Evolutionary conservation across 2,888 invertebrate species (phyloP).

Genomic region (Spilosoma lubricipeda): DNA sequence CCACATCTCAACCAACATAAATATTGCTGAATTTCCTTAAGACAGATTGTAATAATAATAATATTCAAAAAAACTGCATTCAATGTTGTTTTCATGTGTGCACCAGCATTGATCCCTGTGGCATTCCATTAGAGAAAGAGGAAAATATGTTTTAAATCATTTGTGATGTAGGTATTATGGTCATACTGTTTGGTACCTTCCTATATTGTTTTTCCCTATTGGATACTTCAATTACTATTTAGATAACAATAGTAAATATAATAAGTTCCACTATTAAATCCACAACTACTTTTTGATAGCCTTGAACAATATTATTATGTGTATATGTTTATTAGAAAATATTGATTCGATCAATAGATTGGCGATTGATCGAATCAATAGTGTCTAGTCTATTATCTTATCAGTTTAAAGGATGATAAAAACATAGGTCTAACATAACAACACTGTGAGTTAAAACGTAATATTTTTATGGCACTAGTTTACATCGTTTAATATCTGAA

Average conservation of each 20-base stretch:
- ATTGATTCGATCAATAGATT: slow-evolving; percentile 27
- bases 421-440: slow-evolving; percentile 6
- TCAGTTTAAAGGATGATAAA: slow-evolving; percentile 28
- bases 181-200: not conserved
- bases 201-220: not conserved
- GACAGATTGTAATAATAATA: too few species aligned
- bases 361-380: slow-evolving; percentile 9
- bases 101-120: slow-evolving; percentile 1
- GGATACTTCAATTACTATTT: not conserved
- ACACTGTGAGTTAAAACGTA: not conserved
- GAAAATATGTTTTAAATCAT: not conserved
- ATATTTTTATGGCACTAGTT: not conserved
- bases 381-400: slow-evolving; percentile 43
- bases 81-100: not conserved
- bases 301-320: not conserved
- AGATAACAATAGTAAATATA: not conserved
- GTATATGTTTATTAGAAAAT: not conserved
- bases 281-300: not conserved
- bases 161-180: not conserved
- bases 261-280: not conserved
- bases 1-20: too few species aligned
- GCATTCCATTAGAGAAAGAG: not conserved
- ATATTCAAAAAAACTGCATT: too few species aligned
- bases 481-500: not conserved
- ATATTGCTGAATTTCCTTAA: too few species aligned